Evolutionary conservation across 2,888 invertebrate genomes (phyloP).

Genomic region (Brachylomia viminalis): DNA sequence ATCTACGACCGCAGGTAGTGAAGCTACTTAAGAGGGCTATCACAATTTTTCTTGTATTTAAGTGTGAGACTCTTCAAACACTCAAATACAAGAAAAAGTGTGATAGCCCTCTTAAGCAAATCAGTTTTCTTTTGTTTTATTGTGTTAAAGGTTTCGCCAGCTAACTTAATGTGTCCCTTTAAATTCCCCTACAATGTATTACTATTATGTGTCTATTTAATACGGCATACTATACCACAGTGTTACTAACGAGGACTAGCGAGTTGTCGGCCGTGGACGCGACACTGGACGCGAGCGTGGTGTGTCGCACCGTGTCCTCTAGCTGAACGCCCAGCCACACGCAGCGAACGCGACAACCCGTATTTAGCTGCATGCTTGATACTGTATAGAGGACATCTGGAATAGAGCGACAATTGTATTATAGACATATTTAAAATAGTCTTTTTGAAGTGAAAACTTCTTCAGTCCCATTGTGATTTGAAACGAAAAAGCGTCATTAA

Average conservation of each 20-base stretch:
- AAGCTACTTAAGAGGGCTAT: no score
- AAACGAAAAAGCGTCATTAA: no score
- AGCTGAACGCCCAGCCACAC: conserved; percentile 91
- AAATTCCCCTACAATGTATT: no score
- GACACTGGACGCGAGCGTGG: conserved; percentile 86
- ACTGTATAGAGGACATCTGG: conserved; percentile 89
- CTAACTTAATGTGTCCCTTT: not conserved
- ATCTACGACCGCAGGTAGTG: not conserved
- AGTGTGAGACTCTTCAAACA: no score
- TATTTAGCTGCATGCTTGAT: conserved; percentile 87
- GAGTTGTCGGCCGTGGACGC: conserved; percentile 88
- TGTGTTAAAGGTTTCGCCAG: not conserved
- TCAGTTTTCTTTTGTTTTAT: no score
- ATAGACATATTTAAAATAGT: not conserved
- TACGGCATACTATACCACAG: conserved; percentile 22
- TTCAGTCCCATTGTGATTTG: no score
- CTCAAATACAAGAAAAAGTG: no score
- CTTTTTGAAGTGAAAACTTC: no score
- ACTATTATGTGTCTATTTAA: not conserved
- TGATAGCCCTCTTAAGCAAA: no score
- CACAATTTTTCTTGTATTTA: no score
- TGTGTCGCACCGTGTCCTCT: conserved; percentile 80
- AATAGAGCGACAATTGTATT: not conserved
- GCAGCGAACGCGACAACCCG: conserved; percentile 90
- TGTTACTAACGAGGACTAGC: conserved; percentile 78